phyloP scores from a whole-genome alignment of 2,888 invertebrate species.

The Dryocosmus kuriphilus region DNA sequence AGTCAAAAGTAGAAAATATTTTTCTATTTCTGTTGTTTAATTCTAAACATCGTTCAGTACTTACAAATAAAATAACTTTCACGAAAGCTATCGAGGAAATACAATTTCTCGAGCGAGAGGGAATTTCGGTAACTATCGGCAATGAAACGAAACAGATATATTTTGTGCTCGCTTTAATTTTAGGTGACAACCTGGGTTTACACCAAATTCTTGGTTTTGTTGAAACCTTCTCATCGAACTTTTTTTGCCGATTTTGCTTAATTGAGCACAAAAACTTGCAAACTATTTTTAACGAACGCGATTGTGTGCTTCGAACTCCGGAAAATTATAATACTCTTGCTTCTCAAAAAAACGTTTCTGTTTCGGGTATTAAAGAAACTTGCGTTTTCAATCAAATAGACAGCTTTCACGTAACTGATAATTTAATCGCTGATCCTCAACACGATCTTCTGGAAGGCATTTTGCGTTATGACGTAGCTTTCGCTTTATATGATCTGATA shows the following conservation, averaged over 20 bases:
- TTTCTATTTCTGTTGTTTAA: conserved; percentile 57
- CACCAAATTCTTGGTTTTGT: conserved; percentile 48
- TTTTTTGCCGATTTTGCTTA: conserved; percentile 44
- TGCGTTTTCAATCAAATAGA: not conserved
- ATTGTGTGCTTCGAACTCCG: conserved; percentile 39
- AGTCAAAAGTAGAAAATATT: conserved; percentile 54
- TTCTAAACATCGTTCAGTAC: conserved; percentile 15
- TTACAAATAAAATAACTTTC: not conserved
- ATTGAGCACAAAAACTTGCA: conserved; percentile 38
- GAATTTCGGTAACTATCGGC: not conserved
- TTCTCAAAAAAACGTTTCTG: not conserved
- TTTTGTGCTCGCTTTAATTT: conserved; percentile 50
- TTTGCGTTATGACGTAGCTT: conserved; percentile 55
- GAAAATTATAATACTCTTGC: conserved; percentile 1
- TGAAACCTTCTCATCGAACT: conserved; percentile 51
- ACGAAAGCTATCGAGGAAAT: too few species aligned
- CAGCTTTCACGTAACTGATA: conserved; percentile 1
- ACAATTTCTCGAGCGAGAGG: not conserved
- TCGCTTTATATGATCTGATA: conserved; percentile 45
- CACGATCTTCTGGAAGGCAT: too few species aligned
- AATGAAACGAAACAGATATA: conserved; percentile 38
- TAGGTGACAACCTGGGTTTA: conserved; percentile 51
- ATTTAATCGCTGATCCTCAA: too few species aligned
- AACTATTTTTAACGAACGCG: conserved; percentile 35
- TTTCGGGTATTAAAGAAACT: not conserved